These are phyloP conservation scores for Andrena praecox DNA, from an alignment of 2,888 invertebrate genomes.

Conservation along the genomic window DNA sequence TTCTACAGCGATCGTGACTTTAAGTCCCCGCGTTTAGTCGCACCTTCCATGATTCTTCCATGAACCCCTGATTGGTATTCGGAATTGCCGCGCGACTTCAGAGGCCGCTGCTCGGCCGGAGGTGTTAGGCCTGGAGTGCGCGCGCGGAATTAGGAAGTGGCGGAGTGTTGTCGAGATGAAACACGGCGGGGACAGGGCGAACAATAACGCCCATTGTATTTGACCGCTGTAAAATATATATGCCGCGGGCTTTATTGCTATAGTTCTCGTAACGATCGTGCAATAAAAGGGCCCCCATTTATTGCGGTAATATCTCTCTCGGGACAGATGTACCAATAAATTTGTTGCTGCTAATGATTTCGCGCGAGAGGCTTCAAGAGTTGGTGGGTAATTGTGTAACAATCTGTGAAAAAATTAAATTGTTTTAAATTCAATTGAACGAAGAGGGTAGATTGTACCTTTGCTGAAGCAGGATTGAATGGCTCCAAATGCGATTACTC, in stretches of 20 bases:
- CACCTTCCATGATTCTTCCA: slow-evolving; percentile 7
- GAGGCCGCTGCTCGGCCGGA: no score
- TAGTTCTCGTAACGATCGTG: not conserved
- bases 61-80: not conserved
- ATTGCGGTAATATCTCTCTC: slow-evolving; percentile 5
- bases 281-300: slow-evolving; percentile 12
- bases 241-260: slow-evolving; percentile 15
- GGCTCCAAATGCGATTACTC: not conserved
- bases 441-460: not conserved
- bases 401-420: no score
- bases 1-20: slow-evolving; percentile 48
- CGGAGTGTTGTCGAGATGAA: slow-evolving; percentile 11
- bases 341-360: not conserved
- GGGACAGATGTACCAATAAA: not conserved
- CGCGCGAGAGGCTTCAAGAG: not conserved
- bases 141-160: slow-evolving; percentile 42
- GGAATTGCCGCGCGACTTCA: not conserved
- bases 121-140: not conserved
- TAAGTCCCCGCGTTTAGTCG: slow-evolving; percentile 20
- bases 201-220: slow-evolving; percentile 8
- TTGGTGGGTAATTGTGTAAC: no score
- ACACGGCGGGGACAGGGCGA: not conserved
- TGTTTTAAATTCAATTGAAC: not conserved
- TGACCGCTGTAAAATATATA: slow-evolving; percentile 7
- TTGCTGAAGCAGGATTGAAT: not conserved